Base-by-base conservation (phyloP, 1,140 invertebrate species). In the Megalopta genalis region DNA sequence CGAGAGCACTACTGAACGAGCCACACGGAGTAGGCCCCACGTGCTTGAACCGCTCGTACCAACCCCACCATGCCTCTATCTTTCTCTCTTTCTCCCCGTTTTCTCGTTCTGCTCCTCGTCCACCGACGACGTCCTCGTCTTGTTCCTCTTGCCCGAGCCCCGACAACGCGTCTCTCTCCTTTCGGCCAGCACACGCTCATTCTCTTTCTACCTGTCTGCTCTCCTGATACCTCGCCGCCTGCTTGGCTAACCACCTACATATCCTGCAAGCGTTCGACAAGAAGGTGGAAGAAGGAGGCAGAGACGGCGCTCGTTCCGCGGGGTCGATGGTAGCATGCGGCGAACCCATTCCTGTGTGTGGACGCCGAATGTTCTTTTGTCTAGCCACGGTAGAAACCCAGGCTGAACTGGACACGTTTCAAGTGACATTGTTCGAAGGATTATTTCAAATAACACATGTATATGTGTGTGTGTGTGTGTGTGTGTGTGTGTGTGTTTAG, bases 1-100 rank as follows among this genome's bases (percentile, higher is more conserved):
- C 83, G 85, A 88, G 87, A 83, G 81, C 88, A 90, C 89, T 91
- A 91, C 90, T 92, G 88, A 92, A 91, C 85, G 85, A 90, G 87
- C 88, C 87, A 84, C 80, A 87, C 85, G 76, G 82, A 89, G 86
- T 82, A 69, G 77, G 87, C 83, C 84, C 90, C 90, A 91, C 91
- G 89, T 90, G 91, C 88, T 91, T 88, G 80, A 88, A 81, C 86
- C 82, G 87, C 86, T 83, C 83, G 87, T 83, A 83, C 85, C 86
- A 75, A 86, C 88, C 88, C 89, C 90, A 91, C 90, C 88, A 84
- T 86, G 65, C 67, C 70, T 82, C 79, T 85, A 69, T 80, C 83
- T 82, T 77, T 78, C 81, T 81, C 71, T 82, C 77, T 86, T 84
- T 87, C 76, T 83, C 65, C 46, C 46, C 23, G 37, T 64, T 70